Evolutionary conservation across 2,888 invertebrate genomes (phyloP).

Genomic region (Xiphydria camelus): DNA sequence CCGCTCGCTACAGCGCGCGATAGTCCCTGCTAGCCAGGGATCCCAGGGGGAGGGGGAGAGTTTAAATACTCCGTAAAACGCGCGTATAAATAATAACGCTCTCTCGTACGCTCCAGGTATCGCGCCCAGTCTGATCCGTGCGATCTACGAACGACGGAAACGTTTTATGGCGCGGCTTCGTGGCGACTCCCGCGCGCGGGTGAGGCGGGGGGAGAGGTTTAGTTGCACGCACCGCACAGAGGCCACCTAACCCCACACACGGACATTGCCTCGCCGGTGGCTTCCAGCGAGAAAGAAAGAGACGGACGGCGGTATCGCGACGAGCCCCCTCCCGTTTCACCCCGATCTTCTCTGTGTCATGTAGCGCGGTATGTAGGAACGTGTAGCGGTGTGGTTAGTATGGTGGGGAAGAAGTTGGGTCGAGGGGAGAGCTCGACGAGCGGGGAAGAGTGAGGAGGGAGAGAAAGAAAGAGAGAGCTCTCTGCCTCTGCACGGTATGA

Average conservation of each 20-base stretch:
- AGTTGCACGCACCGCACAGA: slow-evolving; percentile 10
- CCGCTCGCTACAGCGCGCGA: too few relatives aligned
- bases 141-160: slow-evolving; percentile 28
- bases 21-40: too few relatives aligned
- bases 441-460: slow-evolving; percentile 21
- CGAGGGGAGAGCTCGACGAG: slow-evolving; percentile 6
- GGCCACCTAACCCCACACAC: neutral
- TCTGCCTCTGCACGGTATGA: slow-evolving; percentile 53
- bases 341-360: too few relatives aligned
- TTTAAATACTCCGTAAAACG: too few relatives aligned
- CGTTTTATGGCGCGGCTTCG: slow-evolving; percentile 21
- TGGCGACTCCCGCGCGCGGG: too few relatives aligned
- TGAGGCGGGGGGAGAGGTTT: slow-evolving; percentile 18
- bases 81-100: too few relatives aligned
- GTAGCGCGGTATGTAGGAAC: slow-evolving; percentile 9
- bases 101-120: too few relatives aligned
- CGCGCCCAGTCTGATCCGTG: slow-evolving; percentile 21
- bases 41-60: too few relatives aligned
- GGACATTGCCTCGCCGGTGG: slow-evolving; percentile 10
- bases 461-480: slow-evolving; percentile 19
- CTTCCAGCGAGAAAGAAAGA: slow-evolving; percentile 14
- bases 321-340: too few relatives aligned
- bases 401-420: slow-evolving; percentile 3
- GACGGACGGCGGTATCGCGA: slow-evolving; percentile 7
- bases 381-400: slow-evolving; percentile 2